Conservation (phyloP, 2,113 vertebrate species). For the Tetrao urogallus region DNA sequence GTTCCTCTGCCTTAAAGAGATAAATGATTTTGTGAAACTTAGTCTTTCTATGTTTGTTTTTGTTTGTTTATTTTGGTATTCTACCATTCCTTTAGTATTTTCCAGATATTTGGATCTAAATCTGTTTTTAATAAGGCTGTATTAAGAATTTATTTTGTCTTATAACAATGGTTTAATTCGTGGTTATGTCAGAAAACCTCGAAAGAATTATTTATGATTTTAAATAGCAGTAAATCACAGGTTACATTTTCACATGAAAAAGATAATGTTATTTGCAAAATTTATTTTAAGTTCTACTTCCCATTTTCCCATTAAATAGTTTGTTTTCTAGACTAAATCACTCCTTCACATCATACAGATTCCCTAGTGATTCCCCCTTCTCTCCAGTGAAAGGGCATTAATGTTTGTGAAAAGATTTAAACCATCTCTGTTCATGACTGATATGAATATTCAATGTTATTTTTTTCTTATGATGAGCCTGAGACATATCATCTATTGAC, state of each 20-base stretch:
- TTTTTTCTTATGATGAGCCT: background rate
- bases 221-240: background rate
- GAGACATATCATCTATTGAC: background rate
- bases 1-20: background rate
- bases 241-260: background rate
- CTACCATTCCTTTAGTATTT: background rate
- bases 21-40: background rate
- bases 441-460: background rate
- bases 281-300: background rate
- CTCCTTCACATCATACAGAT: background rate
- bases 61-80: background rate
- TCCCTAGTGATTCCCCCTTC: rapidly evolving
- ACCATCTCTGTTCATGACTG: background rate
- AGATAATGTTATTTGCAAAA: background rate
- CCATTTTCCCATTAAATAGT: background rate
- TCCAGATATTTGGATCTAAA: background rate
- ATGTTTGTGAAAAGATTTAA: background rate
- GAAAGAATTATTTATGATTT: background rate
- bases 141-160: background rate
- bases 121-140: background rate
- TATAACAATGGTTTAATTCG: background rate
- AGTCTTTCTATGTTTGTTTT: background rate
- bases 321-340: background rate
- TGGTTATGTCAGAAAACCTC: background rate
- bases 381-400: background rate